Evolutionary conservation across 1,140 invertebrate species (phyloP).

Genomic region (Drosophila aff.): DNA sequence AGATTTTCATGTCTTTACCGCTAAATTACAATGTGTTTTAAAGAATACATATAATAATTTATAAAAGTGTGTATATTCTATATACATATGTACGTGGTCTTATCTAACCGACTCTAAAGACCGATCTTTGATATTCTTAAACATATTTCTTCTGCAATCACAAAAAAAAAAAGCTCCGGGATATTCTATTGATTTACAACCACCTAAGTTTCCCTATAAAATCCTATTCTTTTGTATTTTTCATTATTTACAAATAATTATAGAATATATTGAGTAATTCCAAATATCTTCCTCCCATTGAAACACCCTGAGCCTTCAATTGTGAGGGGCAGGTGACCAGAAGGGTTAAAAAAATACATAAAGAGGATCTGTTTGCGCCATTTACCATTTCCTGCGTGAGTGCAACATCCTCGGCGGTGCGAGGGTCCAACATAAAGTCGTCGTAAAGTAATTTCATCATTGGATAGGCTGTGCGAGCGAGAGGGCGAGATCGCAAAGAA

Average conservation of each 20-base stretch:
- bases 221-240: no score
- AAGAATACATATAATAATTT: not conserved
- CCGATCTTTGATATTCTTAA: no score
- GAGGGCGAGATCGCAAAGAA: slow-evolving; percentile 48
- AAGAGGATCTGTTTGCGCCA: slow-evolving; percentile 3
- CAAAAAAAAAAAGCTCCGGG: no score
- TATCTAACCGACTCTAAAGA: no score
- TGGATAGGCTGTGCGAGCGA: slow-evolving; percentile 46
- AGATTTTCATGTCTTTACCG: not conserved
- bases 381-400: slow-evolving; percentile 84
- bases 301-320: not conserved
- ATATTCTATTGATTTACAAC: no score
- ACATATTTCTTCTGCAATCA: no score
- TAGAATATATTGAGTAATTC: not conserved
- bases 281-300: not conserved
- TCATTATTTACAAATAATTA: no score
- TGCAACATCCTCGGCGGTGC: slow-evolving; percentile 79
- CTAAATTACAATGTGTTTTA: not conserved
- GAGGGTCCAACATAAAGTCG: slow-evolving; percentile 80
- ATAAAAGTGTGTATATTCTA: no score
- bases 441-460: slow-evolving; percentile 85
- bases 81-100: no score
- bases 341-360: slow-evolving; percentile 10
- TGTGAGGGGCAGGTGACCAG: no score
- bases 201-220: no score